Evolutionary conservation across 1,140 invertebrate genomes (phyloP), one percentile per base, ranked within the genome.

Genomic region (Teleopsis dalmanni): DNA sequence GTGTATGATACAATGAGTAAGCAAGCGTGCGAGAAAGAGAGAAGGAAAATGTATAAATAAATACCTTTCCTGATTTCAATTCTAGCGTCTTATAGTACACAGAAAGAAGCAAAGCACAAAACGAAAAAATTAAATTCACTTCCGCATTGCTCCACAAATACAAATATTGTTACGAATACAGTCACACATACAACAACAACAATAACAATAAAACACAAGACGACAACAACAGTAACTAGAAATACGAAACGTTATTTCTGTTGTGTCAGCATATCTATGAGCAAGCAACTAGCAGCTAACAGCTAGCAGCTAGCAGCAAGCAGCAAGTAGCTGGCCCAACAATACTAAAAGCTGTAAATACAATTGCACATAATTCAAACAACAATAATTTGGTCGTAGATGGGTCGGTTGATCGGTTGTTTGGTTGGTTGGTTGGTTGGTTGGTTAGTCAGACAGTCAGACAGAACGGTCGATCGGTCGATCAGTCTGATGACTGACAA

Each of bases 111-210:
- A 27, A 37, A 54, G 47, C 54, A 63, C 62, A 66, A 63, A 62
- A 59, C 63, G 58, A 66, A 66, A 66, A 66, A 66, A 66, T 66
- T 66, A 67, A 67, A 65, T 65, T 67, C 65, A 68, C 65, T 68
- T 68, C 65, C 65, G 65, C 65, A 68, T 68, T 68, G 65, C 61
- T 67, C 57, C 63, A 61, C 44, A 48, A 47, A 50, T 29, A 48
- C 36, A 58, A 54, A 50, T 14, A 19, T 19, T 10, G 11, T 4
- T 19, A 53, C 36, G 19, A 16, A 48, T 16, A 27, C 31, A 50
- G n/a, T 37, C 34, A 45, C 40, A 31, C 35, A 33, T 22, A 50
- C 47, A 34, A 33, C 19, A 40, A 36, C 44, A 34, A 37, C 18
- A 48, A 23, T 23, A 41, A 37, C 36, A 45, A 25, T 41, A 16